phyloP scores from a whole-genome alignment of 2,797 vertebrate genomes.

The Allobates femoralis region DNA sequence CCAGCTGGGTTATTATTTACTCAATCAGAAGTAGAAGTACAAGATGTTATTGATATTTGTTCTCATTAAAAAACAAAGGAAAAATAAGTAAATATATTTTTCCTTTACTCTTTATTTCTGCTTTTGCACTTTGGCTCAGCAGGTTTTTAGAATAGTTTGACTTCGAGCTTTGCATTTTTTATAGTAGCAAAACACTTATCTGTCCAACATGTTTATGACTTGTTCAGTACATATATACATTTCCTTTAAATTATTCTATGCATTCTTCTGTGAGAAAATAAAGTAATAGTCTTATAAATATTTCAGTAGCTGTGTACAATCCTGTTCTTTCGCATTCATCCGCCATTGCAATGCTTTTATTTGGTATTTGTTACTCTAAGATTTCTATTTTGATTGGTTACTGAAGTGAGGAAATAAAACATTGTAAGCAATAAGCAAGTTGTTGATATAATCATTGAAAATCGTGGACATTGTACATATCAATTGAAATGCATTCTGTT shows the following conservation, averaged over 20 bases:
- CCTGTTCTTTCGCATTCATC: background rate
- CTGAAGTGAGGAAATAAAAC: background rate
- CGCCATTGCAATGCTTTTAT: background rate
- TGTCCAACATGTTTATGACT: constrained; percentile 28
- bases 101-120: constrained; percentile 33
- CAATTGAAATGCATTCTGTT: background rate
- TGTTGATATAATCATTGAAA: background rate
- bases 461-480: background rate
- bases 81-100: constrained; percentile 54
- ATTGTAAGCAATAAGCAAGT: background rate
- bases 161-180: constrained; percentile 13
- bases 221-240: constrained; percentile 8
- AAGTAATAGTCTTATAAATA: constrained; percentile 34
- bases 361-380: background rate
- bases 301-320: background rate
- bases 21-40: constrained; percentile 55
- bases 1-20: constrained; percentile 60
- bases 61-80: constrained; percentile 44
- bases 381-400: background rate
- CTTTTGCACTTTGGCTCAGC: constrained; percentile 34
- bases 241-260: constrained; percentile 20
- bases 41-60: constrained; percentile 59
- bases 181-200: constrained; percentile 44
- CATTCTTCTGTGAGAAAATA: background rate
- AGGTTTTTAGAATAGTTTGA: constrained; percentile 29